Evolutionary conservation across 2,888 invertebrate genomes (phyloP).

Genomic region (Nasonovia ribisnigri): DNA sequence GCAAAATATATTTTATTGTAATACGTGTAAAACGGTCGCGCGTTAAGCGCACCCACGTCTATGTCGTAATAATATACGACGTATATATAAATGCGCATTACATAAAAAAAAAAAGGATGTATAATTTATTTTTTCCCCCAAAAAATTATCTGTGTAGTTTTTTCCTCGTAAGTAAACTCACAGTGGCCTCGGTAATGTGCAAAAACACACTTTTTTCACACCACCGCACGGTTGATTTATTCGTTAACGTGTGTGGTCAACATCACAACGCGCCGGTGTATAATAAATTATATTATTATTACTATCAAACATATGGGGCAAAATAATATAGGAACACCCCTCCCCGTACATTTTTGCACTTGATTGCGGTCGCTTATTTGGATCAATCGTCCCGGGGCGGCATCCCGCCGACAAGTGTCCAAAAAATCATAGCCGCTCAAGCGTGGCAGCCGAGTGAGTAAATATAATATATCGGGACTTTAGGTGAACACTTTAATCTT

Average conservation of each 20-base stretch:
- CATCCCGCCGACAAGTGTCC: background rate
- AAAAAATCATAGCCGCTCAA: background rate
- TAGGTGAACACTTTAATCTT: background rate
- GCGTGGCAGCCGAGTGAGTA: background rate
- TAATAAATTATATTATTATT: constrained; percentile 8
- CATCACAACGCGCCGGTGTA: background rate
- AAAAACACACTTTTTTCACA: constrained; percentile 40
- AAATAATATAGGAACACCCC: background rate
- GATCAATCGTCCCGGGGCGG: background rate
- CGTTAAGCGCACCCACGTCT: constrained; percentile 10
- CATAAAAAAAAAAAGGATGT: constrained; percentile 21
- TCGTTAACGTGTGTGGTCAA: constrained; percentile 29
- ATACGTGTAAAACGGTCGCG: background rate
- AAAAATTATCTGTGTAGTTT: constrained; percentile 2
- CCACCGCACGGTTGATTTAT: constrained; percentile 45
- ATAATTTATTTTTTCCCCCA: constrained; percentile 42
- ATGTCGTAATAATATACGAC: constrained; percentile 1
- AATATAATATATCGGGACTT: background rate
- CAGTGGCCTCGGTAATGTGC: background rate
- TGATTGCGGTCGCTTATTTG: background rate
- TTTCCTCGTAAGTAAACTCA: constrained; percentile 16
- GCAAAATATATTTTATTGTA: background rate
- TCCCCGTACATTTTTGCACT: background rate
- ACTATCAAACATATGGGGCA: background rate
- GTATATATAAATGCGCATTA: constrained; percentile 10